Evolutionary conservation across 2,113 vertebrate species (phyloP).

Genomic region (Anarrhichthys ocellatus): DNA sequence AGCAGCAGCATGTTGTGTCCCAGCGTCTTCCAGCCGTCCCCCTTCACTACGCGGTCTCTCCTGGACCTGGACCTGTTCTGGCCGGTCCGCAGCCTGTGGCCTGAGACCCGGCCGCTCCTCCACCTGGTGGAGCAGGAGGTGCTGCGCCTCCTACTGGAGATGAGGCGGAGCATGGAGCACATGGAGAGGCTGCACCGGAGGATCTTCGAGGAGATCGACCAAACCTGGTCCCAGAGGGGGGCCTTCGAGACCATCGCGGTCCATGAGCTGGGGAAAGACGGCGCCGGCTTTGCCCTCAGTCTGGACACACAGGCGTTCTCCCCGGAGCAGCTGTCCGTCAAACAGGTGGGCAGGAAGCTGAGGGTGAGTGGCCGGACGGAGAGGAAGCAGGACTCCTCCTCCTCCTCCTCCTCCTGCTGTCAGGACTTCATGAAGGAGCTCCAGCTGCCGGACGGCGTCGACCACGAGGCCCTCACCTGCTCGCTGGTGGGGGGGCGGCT

Average conservation of each 20-base stretch:
- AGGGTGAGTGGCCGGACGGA: constrained; percentile 82
- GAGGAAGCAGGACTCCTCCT: constrained; percentile 81
- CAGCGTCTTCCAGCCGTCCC: constrained; percentile 68
- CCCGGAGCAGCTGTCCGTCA: constrained; percentile 81
- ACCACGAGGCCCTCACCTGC: constrained; percentile 78
- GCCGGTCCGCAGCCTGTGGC: constrained; percentile 85
- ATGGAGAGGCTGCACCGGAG: constrained; percentile 82
- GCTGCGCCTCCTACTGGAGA: constrained; percentile 81
- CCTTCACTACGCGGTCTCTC: constrained; percentile 57
- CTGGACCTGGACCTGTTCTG: constrained; percentile 80
- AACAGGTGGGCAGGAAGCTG: constrained; percentile 83
- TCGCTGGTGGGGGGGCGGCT: constrained; percentile 78
- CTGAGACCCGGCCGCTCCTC: constrained; percentile 80
- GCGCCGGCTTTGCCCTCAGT: constrained; percentile 73
- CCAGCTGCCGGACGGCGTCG: constrained; percentile 78
- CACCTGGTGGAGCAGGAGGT: constrained; percentile 82
- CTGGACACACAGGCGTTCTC: constrained; percentile 81
- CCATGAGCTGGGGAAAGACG: constrained; percentile 60
- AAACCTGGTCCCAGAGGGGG: constrained; percentile 7
- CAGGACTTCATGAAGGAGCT: constrained; percentile 86
- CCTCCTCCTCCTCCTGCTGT: constrained; percentile 77
- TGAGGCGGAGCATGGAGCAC: constrained; percentile 80
- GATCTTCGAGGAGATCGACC: constrained; percentile 83
- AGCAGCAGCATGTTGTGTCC: constrained; percentile 79
- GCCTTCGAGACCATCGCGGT: constrained; percentile 77